Conservation (phyloP, 2,888 invertebrate genomes). For the Nycteola revayana region DNA sequence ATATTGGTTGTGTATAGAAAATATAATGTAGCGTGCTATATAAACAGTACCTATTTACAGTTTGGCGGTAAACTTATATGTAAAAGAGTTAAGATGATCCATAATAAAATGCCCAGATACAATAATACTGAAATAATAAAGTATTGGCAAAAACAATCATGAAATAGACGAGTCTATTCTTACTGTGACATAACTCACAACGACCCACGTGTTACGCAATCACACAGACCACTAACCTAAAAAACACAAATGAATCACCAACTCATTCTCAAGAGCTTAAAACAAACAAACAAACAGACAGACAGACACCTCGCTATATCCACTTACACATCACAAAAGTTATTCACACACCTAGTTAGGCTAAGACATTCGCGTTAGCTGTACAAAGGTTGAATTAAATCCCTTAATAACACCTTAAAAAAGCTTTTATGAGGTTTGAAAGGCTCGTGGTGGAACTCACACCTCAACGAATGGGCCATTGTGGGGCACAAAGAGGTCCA, state of each 20-base stretch:
- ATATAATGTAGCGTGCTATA: too few relatives aligned
- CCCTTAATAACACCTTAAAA: constrained; percentile 30
- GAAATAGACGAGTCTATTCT: too few relatives aligned
- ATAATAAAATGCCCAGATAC: too few relatives aligned
- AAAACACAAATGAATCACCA: background rate
- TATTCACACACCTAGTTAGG: constrained; percentile 33
- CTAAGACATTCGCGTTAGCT: constrained; percentile 10
- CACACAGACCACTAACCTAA: too few relatives aligned
- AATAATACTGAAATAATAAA: too few relatives aligned
- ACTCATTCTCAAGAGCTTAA: constrained; percentile 5
- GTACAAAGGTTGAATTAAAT: constrained; percentile 25
- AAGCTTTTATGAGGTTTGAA: constrained; percentile 21
- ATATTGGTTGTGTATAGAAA: too few relatives aligned
- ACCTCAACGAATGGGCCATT: constrained; percentile 50
- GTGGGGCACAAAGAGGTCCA: constrained; percentile 40
- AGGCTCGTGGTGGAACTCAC: constrained; percentile 36
- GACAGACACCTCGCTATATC: constrained; percentile 12
- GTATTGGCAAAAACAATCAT: too few relatives aligned
- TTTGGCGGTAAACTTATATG: too few relatives aligned
- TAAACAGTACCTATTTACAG: too few relatives aligned
- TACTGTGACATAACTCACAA: too few relatives aligned
- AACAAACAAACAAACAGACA: constrained; percentile 10
- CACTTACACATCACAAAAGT: constrained; percentile 21
- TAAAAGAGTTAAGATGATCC: too few relatives aligned
- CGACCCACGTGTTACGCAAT: too few relatives aligned